Percentiles rank a stretch among this genome's conserved stretches.
Evolutionary conservation across 2,113 vertebrate species (phyloP).

Genomic region (Thamnophis sirtalis): DNA sequence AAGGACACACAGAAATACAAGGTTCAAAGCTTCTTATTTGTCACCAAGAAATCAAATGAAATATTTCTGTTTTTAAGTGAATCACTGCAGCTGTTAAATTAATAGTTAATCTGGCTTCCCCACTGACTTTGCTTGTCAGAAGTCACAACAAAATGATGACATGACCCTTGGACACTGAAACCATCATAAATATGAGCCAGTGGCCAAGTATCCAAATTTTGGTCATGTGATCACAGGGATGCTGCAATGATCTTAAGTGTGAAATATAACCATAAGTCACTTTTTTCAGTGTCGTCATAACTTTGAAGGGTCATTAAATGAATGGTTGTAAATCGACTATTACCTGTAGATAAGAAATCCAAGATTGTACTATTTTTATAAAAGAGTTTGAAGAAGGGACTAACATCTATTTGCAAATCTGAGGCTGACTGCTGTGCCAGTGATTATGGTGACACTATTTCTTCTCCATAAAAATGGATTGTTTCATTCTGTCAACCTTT

Average conservation of each 20-base stretch:
- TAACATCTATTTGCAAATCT: neutral
- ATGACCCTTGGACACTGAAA: too few relatives aligned
- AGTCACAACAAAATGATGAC: too few relatives aligned
- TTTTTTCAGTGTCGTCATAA: neutral
- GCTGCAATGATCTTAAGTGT: neutral
- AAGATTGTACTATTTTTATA: neutral
- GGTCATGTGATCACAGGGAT: neutral
- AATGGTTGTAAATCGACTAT: neutral
- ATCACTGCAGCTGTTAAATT: too few relatives aligned
- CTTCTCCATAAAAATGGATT: neutral
- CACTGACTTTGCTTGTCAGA: too few relatives aligned
- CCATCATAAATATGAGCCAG: too few relatives aligned
- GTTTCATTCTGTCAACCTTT: neutral
- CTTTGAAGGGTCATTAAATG: neutral
- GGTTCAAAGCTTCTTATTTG: neutral
- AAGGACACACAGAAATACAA: neutral
- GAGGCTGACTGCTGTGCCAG: too few relatives aligned
- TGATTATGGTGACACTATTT: neutral
- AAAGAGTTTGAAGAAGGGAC: too few relatives aligned
- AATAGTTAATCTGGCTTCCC: too few relatives aligned
- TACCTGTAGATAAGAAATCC: neutral
- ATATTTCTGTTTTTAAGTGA: neutral
- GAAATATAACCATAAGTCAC: neutral
- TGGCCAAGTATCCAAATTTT: too few relatives aligned
- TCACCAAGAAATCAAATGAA: neutral